These are phyloP conservation scores for Nyctereutes procyonoides DNA, from an alignment of 2,113 vertebrate species.

Conservation along the genomic window DNA sequence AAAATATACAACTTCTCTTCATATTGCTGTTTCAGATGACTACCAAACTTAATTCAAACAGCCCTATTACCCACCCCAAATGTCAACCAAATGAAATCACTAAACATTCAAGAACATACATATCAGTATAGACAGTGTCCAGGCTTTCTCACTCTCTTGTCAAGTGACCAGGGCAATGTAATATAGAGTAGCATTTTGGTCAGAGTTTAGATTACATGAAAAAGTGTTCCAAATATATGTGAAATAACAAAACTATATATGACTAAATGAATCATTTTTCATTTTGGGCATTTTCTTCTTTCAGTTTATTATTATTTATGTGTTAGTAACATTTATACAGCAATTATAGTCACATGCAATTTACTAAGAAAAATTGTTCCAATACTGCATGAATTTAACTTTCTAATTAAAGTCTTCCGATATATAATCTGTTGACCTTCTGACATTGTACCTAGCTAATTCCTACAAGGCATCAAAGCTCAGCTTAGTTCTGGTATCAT, in stretches of 20 bases:
- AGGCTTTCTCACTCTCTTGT: neutral
- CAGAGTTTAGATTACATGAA: neutral
- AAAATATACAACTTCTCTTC: neutral
- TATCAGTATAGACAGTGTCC: neutral
- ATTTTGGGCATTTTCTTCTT: neutral
- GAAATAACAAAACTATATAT: neutral
- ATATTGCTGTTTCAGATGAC: neutral
- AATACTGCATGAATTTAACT: neutral
- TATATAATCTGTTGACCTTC: neutral
- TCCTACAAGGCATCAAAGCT: neutral
- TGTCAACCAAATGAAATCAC: neutral
- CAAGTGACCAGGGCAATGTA: neutral
- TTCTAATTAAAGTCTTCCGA: neutral
- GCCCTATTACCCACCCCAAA: neutral
- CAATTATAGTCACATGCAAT: neutral
- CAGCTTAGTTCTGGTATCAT: neutral
- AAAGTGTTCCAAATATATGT: neutral
- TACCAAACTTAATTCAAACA: neutral
- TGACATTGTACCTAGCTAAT: neutral
- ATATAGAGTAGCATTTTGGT: neutral
- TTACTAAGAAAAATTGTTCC: constrained; percentile 14
- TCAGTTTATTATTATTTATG: neutral
- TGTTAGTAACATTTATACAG: neutral
- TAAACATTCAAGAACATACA: neutral
- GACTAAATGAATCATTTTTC: neutral